phyloP scores from a whole-genome alignment of 2,797 vertebrate genomes.

The Lerista edwardsae region DNA sequence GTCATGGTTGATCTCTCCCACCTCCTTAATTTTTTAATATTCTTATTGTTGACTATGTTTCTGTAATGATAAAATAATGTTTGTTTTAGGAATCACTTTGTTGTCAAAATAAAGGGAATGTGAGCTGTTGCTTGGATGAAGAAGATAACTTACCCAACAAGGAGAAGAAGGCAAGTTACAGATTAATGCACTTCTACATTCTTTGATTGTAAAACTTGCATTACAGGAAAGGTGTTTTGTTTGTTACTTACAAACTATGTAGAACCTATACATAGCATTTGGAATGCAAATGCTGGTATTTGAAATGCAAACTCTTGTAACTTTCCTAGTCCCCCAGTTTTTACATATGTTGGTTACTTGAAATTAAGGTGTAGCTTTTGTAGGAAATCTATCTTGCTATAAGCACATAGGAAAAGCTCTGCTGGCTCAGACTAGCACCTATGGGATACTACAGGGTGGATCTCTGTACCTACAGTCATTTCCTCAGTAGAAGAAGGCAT shows the following conservation, averaged over 20 bases:
- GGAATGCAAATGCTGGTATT: no score
- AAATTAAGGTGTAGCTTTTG: neutral
- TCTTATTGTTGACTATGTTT: neutral
- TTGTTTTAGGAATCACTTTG: constrained; percentile 69
- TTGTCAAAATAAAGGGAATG: constrained; percentile 70
- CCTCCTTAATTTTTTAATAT: neutral
- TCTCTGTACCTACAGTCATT: no score
- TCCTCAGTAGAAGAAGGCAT: no score
- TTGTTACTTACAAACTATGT: neutral
- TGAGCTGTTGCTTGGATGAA: constrained; percentile 71
- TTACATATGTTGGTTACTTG: neutral
- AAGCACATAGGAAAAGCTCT: neutral
- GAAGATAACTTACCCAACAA: constrained; percentile 28
- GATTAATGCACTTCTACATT: neutral
- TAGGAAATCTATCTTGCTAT: neutral
- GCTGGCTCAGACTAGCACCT: neutral
- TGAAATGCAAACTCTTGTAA: neutral
- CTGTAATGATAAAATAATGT: constrained; percentile 30
- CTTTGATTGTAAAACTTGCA: neutral
- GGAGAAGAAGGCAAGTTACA: constrained; percentile 65
- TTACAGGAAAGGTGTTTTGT: neutral
- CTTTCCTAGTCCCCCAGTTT: neutral
- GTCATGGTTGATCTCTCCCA: neutral
- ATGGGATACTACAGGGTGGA: no score
- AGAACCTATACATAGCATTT: no score